A percentile compares a stretch with the other conserved stretches of the same genome.
phyloP scores from a whole-genome alignment of 2,113 vertebrate genomes.

The Sphyrna mokarran region DNA sequence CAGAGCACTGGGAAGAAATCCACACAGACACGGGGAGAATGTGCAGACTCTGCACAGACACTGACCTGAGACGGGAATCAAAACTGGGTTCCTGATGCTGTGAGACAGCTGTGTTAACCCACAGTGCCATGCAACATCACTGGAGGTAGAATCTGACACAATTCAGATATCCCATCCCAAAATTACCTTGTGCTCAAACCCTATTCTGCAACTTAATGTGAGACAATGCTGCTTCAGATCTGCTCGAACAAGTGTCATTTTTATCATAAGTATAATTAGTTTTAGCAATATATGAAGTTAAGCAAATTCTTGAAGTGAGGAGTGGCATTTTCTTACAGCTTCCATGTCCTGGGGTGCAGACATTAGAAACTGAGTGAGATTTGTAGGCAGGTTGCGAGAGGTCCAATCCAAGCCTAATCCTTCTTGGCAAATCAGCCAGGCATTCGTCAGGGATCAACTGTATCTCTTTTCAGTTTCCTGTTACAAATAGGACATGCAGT shows the following conservation, averaged over 20 bases:
- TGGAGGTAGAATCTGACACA: neutral
- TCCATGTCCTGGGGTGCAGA: neutral
- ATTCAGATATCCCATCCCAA: neutral
- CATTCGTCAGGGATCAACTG: neutral
- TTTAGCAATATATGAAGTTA: neutral
- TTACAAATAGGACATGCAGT: conserved; percentile 27
- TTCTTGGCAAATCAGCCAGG: neutral
- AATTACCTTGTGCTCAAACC: too few relatives aligned
- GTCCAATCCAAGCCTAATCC: neutral
- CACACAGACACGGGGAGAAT: too few relatives aligned
- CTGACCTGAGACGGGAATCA: too few relatives aligned
- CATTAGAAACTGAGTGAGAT: neutral
- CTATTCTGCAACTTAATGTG: neutral
- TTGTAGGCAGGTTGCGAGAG: neutral
- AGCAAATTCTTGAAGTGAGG: neutral
- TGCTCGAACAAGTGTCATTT: neutral
- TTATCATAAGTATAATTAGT: too few relatives aligned
- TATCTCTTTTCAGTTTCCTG: conserved; percentile 31
- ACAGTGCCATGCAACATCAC: neutral
- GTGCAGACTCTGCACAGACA: too few relatives aligned
- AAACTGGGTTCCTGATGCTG: too few relatives aligned
- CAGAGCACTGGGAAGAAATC: too few relatives aligned
- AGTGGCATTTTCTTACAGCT: neutral
- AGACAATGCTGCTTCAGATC: neutral
- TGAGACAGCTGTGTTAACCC: too few relatives aligned